Conservation (phyloP, 2,113 vertebrate species). For the Pseudorhombus dupliciocellatus region DNA sequence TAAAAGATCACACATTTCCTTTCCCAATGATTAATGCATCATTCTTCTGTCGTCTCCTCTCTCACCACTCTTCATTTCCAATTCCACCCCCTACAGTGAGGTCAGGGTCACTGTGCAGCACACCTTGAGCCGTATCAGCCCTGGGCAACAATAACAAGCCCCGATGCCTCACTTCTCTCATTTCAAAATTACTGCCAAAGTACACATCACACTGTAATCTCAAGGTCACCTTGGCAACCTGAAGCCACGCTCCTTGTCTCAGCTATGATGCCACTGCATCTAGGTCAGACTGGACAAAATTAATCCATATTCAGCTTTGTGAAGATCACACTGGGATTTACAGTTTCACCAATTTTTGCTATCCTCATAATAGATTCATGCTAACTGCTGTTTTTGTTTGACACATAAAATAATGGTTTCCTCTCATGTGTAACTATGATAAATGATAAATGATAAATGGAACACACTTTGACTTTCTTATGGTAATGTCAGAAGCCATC, state of each 20-base stretch:
- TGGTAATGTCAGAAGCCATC: too few species aligned
- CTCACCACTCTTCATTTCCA: not conserved
- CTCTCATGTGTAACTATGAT: not conserved
- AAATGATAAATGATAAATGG: too few species aligned
- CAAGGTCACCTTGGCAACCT: slow-evolving; percentile 52
- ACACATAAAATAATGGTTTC: not conserved
- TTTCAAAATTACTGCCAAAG: not conserved
- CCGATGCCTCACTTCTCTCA: not conserved
- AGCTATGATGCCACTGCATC: not conserved
- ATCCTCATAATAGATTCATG: not conserved
- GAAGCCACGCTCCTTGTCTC: not conserved
- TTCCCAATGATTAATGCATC: not conserved
- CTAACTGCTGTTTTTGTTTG: not conserved
- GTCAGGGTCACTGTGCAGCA: slow-evolving; percentile 35
- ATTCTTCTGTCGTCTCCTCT: slow-evolving; percentile 9
- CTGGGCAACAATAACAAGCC: not conserved
- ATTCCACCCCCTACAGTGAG: slow-evolving; percentile 26
- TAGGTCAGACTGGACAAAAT: too few species aligned
- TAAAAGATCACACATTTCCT: slow-evolving; percentile 23
- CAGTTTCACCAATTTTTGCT: not conserved
- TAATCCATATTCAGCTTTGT: not conserved
- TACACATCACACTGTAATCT: slow-evolving; percentile 17
- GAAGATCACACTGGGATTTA: not conserved
- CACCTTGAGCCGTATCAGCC: not conserved
- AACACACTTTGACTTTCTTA: not conserved